Base-by-base conservation (phyloP, 2,113 vertebrate species). In the Hystrix cristata region DNA sequence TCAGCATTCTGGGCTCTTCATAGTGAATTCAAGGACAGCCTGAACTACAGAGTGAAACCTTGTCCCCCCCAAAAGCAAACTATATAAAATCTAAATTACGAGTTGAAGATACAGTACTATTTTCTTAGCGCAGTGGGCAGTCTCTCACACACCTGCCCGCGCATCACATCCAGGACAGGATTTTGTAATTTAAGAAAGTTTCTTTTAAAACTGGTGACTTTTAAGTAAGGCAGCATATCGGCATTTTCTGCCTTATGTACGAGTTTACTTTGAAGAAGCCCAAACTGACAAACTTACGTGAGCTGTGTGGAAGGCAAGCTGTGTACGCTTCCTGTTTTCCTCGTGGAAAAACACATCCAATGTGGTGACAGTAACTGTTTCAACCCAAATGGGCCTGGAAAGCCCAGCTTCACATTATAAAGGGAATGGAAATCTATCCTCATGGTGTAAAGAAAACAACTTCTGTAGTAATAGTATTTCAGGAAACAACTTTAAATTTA, bases 401-500 rank as follows among this genome's bases (percentile, higher is more conserved):
- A 31, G 57, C 55, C 60, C 48, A 72, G 15, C 31, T 43, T 90
- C 62, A 23, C 9, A 3, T 34, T 31, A 69, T 84, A 78, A 76
- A 88, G 48, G 67, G 27, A 76, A n/a, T 18, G 4, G 3, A 74
- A 43, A 34, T 38, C 48, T 1, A 27, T 51, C 84, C 65, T 88
- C n/a, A 48, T 4, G 64, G 64, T 31, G 55, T 79, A 67, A 89
- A 85, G 7, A 46, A 46, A 88, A 62, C 43, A 55, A 57, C 43
- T 87, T 80, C 34, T 59, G 8, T 2, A 79, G 67, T 53, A 95
- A 69, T 69, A 78, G 16, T 53, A 59, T 62, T 94, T 82, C 88
- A 59, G 48, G 43, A 72, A 91, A 86, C 34, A 94, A 92, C 9
- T 78, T 69, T 80, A 87, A 57, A 80, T 43, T 48, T 51, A 84